These are phyloP conservation scores for Eurois occulta DNA, from an alignment of 2,888 invertebrate species.

Conservation along the genomic window DNA sequence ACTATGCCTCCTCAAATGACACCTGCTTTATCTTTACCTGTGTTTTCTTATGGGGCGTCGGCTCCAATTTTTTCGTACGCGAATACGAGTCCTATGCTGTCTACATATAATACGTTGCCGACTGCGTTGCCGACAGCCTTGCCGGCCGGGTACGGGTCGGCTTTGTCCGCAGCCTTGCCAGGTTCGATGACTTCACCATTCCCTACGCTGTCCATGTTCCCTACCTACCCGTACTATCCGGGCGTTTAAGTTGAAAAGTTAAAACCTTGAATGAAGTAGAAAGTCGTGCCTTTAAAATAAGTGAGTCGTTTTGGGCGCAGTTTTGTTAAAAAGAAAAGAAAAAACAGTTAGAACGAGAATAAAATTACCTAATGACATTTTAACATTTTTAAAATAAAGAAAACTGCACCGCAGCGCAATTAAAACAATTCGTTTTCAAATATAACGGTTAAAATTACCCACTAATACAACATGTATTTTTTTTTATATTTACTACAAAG, in stretches of 20 bases:
- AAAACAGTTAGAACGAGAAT: neutral
- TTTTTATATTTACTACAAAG: neutral
- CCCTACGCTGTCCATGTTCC: slow-evolving; percentile 82
- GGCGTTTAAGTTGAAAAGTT: slow-evolving; percentile 54
- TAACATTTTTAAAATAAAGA: neutral
- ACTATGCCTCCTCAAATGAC: slow-evolving; percentile 82
- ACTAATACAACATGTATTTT: neutral
- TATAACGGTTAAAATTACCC: slow-evolving; percentile 10
- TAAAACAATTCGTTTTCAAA: neutral
- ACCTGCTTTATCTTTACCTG: slow-evolving; percentile 83
- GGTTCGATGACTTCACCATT: slow-evolving; percentile 78
- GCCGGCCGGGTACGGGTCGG: slow-evolving; percentile 82
- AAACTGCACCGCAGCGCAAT: neutral
- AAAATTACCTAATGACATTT: neutral
- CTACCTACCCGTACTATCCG: slow-evolving; percentile 80
- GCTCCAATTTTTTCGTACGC: slow-evolving; percentile 87
- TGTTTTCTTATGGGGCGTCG: slow-evolving; percentile 89
- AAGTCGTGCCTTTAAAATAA: slow-evolving; percentile 21
- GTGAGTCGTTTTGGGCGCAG: slow-evolving; percentile 14
- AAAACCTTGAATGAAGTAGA: slow-evolving; percentile 19
- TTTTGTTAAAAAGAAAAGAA: neutral
- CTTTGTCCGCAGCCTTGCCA: slow-evolving; percentile 79
- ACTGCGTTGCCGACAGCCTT: slow-evolving; percentile 78
- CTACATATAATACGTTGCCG: slow-evolving; percentile 80
- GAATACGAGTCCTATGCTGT: slow-evolving; percentile 81